Evolutionary conservation across 92 coral and sea anemone genomes (phyloP).

Genomic region (Actinostola sp.): DNA sequence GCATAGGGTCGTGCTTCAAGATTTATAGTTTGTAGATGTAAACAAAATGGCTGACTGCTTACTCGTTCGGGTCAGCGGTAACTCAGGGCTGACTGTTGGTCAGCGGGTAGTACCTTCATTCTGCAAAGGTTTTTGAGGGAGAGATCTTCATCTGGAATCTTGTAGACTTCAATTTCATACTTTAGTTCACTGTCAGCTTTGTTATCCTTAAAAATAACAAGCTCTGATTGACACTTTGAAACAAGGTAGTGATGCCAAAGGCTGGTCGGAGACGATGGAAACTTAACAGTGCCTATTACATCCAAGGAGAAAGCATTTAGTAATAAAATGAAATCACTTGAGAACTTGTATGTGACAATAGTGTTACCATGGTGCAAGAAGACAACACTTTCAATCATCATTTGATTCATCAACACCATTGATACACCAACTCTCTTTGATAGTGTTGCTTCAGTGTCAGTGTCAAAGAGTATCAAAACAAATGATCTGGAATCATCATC

Average conservation of each 20-base stretch:
- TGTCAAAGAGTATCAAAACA: background rate
- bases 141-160: constrained; percentile 9
- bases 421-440: background rate
- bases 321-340: background rate
- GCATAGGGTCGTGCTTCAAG: too few relatives aligned
- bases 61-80: too few relatives aligned
- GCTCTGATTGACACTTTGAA: constrained; percentile 1
- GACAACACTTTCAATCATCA: background rate
- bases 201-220: constrained; percentile 8
- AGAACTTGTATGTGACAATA: background rate
- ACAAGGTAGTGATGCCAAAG: background rate
- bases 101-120: too few relatives aligned
- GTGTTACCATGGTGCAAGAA: background rate
- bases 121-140: constrained; percentile 17
- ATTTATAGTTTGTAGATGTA: too few relatives aligned
- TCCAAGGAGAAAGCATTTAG: constrained; percentile 8
- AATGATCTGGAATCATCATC: background rate
- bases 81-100: too few relatives aligned
- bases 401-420: background rate
- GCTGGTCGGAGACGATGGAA: background rate
- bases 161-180: constrained; percentile 16
- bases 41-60: too few relatives aligned
- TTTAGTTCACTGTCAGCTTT: background rate
- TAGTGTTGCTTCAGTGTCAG: background rate
- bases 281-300: background rate